Percentiles rank a stretch among this genome's conserved stretches.
These are phyloP conservation scores for Achroia grisella DNA, from an alignment of 1,140 invertebrate species.

Conservation along the genomic window DNA sequence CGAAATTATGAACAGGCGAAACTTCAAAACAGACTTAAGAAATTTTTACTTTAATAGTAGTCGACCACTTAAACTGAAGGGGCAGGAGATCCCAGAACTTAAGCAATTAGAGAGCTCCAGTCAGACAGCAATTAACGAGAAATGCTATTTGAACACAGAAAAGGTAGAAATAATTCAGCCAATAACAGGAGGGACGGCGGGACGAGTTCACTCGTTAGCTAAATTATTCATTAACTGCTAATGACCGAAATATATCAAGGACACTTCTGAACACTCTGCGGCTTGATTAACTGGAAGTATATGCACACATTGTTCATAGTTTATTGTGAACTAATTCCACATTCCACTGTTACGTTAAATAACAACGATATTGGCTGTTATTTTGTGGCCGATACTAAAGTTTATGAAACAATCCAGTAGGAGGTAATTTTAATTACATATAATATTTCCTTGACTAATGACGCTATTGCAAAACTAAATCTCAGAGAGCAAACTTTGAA, in stretches of 20 bases:
- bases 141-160: constrained; percentile 64
- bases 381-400: no score
- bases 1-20: constrained; percentile 41
- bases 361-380: no score
- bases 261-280: constrained; percentile 2
- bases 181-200: constrained; percentile 36
- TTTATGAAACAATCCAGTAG: no score
- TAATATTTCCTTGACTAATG: no score
- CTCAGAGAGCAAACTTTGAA: neutral
- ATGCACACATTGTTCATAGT: neutral
- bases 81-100: constrained; percentile 64
- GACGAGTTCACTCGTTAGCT: constrained; percentile 42
- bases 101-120: constrained; percentile 67
- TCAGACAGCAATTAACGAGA: constrained; percentile 68
- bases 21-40: constrained; percentile 58
- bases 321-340: neutral
- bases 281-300: neutral
- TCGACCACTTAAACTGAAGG: constrained; percentile 53
- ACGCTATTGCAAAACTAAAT: no score
- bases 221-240: constrained; percentile 62
- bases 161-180: constrained; percentile 64
- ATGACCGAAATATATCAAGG: constrained; percentile 44
- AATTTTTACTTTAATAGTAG: constrained; percentile 63
- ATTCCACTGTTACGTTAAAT: no score
- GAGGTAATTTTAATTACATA: no score